Percentiles rank a stretch among this genome's conserved stretches.
Conservation (phyloP, 2,888 invertebrate genomes). For the Crematogaster levior region DNA sequence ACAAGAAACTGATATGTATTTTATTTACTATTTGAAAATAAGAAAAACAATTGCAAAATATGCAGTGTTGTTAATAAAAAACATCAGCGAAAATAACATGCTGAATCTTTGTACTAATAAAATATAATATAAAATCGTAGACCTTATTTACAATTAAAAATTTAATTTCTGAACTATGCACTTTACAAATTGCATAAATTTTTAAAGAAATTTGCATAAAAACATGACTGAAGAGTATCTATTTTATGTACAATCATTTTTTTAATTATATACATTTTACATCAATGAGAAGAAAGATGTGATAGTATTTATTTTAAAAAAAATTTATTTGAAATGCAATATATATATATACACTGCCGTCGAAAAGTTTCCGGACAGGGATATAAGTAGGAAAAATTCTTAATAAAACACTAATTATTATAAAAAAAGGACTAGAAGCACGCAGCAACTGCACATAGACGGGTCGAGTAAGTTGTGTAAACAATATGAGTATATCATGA, state of each 20-base stretch:
- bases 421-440: too few relatives aligned
- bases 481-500: too few relatives aligned
- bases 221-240: not conserved
- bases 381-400: too few relatives aligned
- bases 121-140: not conserved
- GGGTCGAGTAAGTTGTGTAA: too few relatives aligned
- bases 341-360: too few relatives aligned
- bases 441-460: too few relatives aligned
- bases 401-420: too few relatives aligned
- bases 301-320: not conserved
- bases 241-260: not conserved
- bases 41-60: not conserved
- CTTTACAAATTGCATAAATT: too few relatives aligned
- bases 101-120: not conserved
- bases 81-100: not conserved
- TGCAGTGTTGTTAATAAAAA: constrained; percentile 1
- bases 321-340: not conserved
- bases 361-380: too few relatives aligned
- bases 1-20: constrained; percentile 11
- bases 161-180: too few relatives aligned
- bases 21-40: constrained; percentile 16
- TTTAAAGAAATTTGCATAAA: too few relatives aligned
- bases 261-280: constrained; percentile 4
- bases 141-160: not conserved
- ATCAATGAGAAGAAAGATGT: not conserved